Conservation (phyloP, 2,888 invertebrate genomes). For the Epirrhoe alternata region DNA sequence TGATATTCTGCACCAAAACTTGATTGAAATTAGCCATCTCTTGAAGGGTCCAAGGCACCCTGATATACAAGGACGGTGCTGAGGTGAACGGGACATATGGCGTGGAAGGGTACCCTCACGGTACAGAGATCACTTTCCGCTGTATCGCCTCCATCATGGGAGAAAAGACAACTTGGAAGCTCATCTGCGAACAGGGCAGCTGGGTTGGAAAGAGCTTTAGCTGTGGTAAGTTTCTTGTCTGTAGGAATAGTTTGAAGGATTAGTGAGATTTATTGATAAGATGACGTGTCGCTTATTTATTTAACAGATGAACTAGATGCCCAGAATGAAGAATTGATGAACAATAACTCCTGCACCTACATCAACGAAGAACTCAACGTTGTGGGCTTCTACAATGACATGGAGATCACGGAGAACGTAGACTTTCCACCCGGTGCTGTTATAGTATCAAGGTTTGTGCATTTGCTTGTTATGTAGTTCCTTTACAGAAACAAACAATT, state of each 20-base stretch:
- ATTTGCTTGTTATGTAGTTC: not conserved
- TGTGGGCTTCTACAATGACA: constrained; percentile 92
- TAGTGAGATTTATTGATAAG: no score
- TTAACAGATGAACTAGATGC: constrained; percentile 81
- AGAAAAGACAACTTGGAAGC: constrained; percentile 93
- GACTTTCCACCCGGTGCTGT: constrained; percentile 91
- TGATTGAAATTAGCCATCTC: constrained; percentile 33
- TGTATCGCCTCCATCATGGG: constrained; percentile 93
- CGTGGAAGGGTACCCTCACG: constrained; percentile 90
- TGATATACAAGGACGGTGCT: constrained; percentile 90
- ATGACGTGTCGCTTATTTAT: no score
- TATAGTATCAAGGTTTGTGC: constrained; percentile 85
- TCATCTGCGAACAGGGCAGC: constrained; percentile 92
- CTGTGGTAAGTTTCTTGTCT: constrained; percentile 86
- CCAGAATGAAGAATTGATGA: constrained; percentile 77
- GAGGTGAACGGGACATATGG: constrained; percentile 87
- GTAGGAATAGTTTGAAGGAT: not conserved
- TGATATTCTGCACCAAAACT: constrained; percentile 12
- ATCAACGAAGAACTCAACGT: constrained; percentile 92
- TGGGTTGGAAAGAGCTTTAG: constrained; percentile 93
- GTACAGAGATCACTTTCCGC: constrained; percentile 92
- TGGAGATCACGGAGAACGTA: constrained; percentile 90
- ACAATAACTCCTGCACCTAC: constrained; percentile 91
- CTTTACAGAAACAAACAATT: no score
- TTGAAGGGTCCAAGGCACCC: constrained; percentile 89